Base-by-base conservation (phyloP, 2,888 invertebrate species). In the Andrena dorsata region DNA sequence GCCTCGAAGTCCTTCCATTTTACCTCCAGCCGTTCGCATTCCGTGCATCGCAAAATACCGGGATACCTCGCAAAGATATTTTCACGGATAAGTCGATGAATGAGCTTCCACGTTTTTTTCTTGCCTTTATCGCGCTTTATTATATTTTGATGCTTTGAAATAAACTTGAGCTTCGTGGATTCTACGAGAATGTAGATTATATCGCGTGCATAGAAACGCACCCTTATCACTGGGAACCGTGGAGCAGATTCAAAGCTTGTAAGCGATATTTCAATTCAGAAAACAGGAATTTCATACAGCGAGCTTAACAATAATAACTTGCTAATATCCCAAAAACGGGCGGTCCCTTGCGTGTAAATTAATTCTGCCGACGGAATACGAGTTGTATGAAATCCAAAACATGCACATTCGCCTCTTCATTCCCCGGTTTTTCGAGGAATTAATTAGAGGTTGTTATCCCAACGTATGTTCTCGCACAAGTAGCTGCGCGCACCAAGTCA, bases 71-170 rank as follows among this genome's bases (percentile, higher is more conserved):
- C 20, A 10, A 69, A 63, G 28, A 78, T 64, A 78, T 70, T 80
- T 77, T 77, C 65, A 78, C 26, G 35, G 26, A 41, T 65, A 65
- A 65, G 71, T 80, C 65, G 73, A 72, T 72, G 10, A 28, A 64
- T n/a, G 26, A 66, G 32, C 26, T 26, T 41, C 30, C 30, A 23
- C 4, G 20, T 49, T 49, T 49, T 66, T 49, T 66, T 71, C 70
- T 49, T 56, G 30, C 20, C 6, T 41, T n/a, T 30, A 13, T 41
- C 47, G 23, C 35, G 26, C 47, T 58, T 70, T 60, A 70, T 58
- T 70, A 23, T 60, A 70, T 47, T n/a, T 60, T 47, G 60, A 47
- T 65, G 28, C n/a, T 64, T 26, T 16, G 53, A 28, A 63, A 53
- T 41, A 56, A 64, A 65, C 16, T 23, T 13, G 23, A 2, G 41